Evolutionary conservation across 2,797 vertebrate species (phyloP).

Genomic region (Platyrinchus mystaceus): DNA sequence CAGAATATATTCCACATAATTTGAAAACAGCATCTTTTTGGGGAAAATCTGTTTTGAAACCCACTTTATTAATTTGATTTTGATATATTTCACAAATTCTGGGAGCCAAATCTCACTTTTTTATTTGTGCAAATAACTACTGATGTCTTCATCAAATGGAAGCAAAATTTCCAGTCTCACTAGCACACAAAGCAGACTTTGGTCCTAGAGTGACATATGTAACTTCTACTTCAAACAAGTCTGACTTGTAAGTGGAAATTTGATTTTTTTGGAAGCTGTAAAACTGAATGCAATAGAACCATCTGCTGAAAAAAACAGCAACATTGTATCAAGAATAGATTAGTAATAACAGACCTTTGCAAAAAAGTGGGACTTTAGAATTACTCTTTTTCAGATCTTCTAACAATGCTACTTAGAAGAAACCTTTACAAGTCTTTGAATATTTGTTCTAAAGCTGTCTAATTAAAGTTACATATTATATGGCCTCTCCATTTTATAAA

Average conservation of each 20-base stretch:
- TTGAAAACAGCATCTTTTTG: neutral
- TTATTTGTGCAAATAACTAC: neutral
- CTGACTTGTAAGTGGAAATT: slow-evolving; percentile 14
- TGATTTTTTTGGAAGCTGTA: neutral
- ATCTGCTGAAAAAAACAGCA: neutral
- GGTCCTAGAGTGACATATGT: neutral
- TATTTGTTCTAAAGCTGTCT: neutral
- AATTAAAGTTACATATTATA: neutral
- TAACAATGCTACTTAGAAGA: neutral
- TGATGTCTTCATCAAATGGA: neutral
- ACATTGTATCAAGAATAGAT: neutral
- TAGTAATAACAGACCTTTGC: neutral
- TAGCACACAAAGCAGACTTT: slow-evolving; percentile 1
- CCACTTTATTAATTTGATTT: neutral
- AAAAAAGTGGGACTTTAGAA: neutral
- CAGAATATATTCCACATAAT: neutral
- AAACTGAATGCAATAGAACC: slow-evolving; percentile 1
- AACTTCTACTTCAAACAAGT: slow-evolving; percentile 14
- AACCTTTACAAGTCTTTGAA: neutral
- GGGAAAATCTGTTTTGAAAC: slow-evolving; percentile 3
- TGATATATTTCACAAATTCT: neutral
- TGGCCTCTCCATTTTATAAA: neutral
- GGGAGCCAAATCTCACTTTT: neutral
- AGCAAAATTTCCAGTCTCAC: neutral
- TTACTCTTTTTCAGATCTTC: neutral